A percentile compares a stretch with the other conserved stretches of the same genome.
Evolutionary conservation across 2,113 vertebrate genomes (phyloP).

Genomic region (Labeo catla): DNA sequence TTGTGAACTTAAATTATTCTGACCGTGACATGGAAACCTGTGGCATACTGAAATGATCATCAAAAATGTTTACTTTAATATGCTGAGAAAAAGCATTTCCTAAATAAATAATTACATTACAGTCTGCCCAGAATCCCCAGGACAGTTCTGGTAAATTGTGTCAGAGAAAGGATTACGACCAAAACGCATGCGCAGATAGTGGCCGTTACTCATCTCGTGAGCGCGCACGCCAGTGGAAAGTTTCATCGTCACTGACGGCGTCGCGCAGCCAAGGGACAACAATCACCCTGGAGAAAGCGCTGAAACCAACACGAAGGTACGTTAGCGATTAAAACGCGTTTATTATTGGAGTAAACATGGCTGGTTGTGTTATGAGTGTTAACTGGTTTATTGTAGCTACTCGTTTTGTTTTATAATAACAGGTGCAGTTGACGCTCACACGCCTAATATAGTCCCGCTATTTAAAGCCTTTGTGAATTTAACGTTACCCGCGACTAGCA

Average conservation of each 20-base stretch:
- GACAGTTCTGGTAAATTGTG: not conserved
- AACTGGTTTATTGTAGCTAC: not conserved
- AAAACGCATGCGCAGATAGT: not conserved
- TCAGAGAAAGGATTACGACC: not conserved
- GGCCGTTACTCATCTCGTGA: not conserved
- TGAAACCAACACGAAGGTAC: not conserved
- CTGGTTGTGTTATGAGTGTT: not conserved
- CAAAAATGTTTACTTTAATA: not conserved
- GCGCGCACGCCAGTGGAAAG: conserved; percentile 13
- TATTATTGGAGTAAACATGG: not conserved
- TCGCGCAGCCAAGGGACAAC: not conserved
- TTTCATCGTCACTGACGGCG: conserved; percentile 10
- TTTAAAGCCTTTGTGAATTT: not conserved
- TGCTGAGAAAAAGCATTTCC: not conserved
- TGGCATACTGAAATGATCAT: not conserved
- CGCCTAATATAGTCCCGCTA: not conserved
- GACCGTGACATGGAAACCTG: not conserved
- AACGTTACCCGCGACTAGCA: not conserved
- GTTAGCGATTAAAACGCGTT: not conserved
- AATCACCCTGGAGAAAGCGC: not conserved
- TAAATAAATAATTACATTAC: not conserved
- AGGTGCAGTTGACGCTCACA: conserved; percentile 6
- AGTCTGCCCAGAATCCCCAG: not conserved
- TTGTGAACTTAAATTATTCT: not conserved
- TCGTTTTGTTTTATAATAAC: not conserved